Evolutionary conservation across 2,888 invertebrate genomes (phyloP), one percentile per base, ranked within the genome.

Genomic region (Metellina segmentata): DNA sequence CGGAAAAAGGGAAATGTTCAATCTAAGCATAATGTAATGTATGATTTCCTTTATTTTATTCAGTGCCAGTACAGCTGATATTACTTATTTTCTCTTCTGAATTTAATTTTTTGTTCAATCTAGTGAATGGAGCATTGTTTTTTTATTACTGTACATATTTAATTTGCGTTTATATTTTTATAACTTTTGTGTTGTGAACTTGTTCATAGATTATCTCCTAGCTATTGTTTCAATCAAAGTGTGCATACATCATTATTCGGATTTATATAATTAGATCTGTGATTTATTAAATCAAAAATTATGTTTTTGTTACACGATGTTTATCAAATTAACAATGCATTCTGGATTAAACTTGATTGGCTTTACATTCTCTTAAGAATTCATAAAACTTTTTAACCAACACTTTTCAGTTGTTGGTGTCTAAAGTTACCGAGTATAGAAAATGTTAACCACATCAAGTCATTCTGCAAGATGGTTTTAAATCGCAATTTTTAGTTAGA

Each of bases 401-500:
- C 4, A 34, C 34, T 4, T 34, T 34, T 34, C 4, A 34, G 34
- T 34, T 34, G 34, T 34, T 34, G 34, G 34, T 34, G 34, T 34
- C 34, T 34, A 34, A 34, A 34, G 34, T 34, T 34, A 34, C 34
- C 4, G 34, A 34, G 4, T 34, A 34, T 34, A 34, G 34, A 34
- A 34, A 34, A 34, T 34, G 34, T 34, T 4, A 34, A 34, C 34
- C 34, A 34, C 34, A 34, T 34, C 34, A 34, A 34, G 34, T 34
- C 34, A 34, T 34, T 34, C 34, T 34, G 34, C 34, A 34, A 34
- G 34, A n/a, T n/a, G n/a, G 1, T 34, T 34, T 2, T 34, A 9
- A 52, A 16, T 53, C 52, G 49, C 52, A 70, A 53, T 87, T 87
- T 87, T 72, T 53, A 81, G 20, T 81, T 81, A 81, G 81, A 70